A percentile compares a stretch with the other conserved stretches of the same genome.
These are phyloP conservation scores for Ennomos fuscantarius DNA, from an alignment of 2,888 invertebrate genomes.

Conservation along the genomic window DNA sequence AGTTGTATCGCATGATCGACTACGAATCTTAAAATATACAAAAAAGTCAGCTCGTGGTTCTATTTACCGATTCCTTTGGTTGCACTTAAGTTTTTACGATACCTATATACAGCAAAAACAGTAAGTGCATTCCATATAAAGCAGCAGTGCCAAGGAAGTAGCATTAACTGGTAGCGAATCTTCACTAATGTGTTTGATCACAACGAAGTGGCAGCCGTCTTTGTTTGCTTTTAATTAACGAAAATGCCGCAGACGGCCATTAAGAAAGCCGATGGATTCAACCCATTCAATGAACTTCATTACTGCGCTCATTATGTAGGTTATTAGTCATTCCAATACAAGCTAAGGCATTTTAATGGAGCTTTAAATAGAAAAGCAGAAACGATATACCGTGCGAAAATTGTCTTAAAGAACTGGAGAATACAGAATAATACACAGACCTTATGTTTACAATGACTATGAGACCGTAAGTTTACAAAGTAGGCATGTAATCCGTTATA, in stretches of 20 bases:
- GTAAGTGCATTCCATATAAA: constrained; percentile 25
- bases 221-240: constrained; percentile 78
- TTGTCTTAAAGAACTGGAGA: too few relatives aligned
- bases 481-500: too few relatives aligned
- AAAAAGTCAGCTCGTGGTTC: constrained; percentile 12
- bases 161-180: constrained; percentile 58
- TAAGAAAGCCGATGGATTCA: constrained; percentile 63
- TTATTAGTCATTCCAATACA: constrained; percentile 23
- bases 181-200: constrained; percentile 71
- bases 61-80: constrained; percentile 17
- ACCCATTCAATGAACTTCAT: constrained; percentile 50
- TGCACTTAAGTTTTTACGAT: constrained; percentile 25
- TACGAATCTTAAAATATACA: not conserved
- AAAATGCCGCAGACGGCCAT: constrained; percentile 62
- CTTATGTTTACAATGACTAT: too few relatives aligned
- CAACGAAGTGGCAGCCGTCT: constrained; percentile 65
- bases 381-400: not conserved
- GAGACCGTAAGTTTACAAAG: too few relatives aligned
- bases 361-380: constrained; percentile 15
- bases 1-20: too few relatives aligned
- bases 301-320: constrained; percentile 35
- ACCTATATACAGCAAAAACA: constrained; percentile 21
- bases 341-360: constrained; percentile 2
- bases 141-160: constrained; percentile 42
- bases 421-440: too few relatives aligned